phyloP scores from a whole-genome alignment of 2,797 vertebrate species.

The Hirundo rustica region DNA sequence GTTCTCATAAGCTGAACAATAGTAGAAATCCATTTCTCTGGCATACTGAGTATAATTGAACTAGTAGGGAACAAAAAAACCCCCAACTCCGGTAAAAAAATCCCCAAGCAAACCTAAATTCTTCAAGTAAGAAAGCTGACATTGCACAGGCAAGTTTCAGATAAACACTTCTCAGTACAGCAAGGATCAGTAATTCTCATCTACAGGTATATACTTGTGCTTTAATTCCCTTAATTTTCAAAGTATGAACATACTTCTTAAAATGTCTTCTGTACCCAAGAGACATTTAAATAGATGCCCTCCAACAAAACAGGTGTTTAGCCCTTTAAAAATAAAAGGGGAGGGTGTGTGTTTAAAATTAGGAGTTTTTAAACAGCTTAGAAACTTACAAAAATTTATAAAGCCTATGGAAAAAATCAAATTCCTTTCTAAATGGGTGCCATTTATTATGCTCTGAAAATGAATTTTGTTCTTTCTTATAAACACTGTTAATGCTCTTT shows the following conservation, averaged over 20 bases:
- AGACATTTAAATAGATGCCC: neutral
- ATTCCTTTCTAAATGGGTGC: neutral
- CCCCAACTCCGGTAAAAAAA: neutral
- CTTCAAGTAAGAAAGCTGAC: neutral
- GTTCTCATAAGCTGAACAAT: neutral
- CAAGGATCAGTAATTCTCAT: neutral
- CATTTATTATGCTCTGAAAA: neutral
- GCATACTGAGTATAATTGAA: neutral
- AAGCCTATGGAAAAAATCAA: neutral
- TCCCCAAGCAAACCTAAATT: neutral
- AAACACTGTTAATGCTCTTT: neutral
- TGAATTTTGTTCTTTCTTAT: neutral
- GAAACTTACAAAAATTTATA: neutral
- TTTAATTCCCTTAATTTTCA: neutral
- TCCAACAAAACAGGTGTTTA: neutral
- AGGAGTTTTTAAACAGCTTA: neutral
- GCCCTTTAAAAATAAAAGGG: neutral
- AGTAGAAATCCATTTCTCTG: neutral
- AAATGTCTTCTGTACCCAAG: neutral
- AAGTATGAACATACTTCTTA: neutral
- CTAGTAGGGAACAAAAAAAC: neutral
- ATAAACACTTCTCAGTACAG: neutral
- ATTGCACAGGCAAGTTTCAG: neutral
- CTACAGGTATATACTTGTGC: neutral
- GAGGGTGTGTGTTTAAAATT: neutral